phyloP scores from a whole-genome alignment of 1,140 invertebrate genomes.

The Ridgeia piscesae region DNA sequence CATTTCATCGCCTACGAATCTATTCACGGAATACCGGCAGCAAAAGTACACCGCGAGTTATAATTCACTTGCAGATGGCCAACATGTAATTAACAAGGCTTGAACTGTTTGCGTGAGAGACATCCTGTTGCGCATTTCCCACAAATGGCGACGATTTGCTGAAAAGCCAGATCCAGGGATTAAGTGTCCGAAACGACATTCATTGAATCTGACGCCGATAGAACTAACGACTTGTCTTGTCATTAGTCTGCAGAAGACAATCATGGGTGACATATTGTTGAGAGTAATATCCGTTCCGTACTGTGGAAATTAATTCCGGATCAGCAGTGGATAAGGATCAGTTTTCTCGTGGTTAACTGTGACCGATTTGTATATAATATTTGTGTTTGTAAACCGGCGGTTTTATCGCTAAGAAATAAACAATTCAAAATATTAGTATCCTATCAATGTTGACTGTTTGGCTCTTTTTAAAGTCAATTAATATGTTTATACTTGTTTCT shows the following conservation, averaged over 20 bases:
- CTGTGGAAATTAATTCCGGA: neutral
- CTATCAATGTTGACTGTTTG: no score
- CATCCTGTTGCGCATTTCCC: neutral
- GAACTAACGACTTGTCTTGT: neutral
- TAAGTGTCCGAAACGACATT: neutral
- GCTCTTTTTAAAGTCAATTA: no score
- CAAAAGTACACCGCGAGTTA: neutral
- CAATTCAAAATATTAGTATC: neutral
- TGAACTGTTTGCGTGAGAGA: neutral
- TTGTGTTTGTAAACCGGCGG: neutral
- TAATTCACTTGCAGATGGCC: neutral
- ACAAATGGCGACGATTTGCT: neutral
- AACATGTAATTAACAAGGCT: neutral
- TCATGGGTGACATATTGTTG: neutral
- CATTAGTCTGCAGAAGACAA: neutral
- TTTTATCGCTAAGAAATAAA: neutral
- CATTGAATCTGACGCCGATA: neutral
- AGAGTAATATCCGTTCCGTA: neutral
- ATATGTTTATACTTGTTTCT: neutral
- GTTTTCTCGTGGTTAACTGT: neutral
- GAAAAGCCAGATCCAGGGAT: neutral
- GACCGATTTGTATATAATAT: neutral
- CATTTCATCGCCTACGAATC: no score
- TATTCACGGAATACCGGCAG: no score
- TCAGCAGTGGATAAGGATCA: neutral